A percentile compares a stretch with the other conserved stretches of the same genome.
These are phyloP conservation scores for Drosophila formosana DNA, from an alignment of 2,888 invertebrate genomes.

Conservation along the genomic window DNA sequence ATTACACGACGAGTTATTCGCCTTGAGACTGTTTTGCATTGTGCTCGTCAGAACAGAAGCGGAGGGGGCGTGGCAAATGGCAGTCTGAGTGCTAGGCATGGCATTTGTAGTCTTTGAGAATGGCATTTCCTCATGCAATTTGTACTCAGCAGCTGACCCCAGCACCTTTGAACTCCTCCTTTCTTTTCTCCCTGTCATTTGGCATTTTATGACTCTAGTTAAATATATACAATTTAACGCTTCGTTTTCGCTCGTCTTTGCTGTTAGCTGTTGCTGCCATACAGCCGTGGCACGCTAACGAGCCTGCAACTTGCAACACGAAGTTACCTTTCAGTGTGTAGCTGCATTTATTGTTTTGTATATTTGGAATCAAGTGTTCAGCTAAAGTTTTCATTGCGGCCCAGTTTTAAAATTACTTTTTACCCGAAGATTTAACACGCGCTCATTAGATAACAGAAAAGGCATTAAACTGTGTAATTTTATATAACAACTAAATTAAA, in stretches of 20 bases:
- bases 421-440: neutral
- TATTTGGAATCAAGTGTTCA: neutral
- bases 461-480: too few species aligned
- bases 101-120: conserved; percentile 74
- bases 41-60: conserved; percentile 33
- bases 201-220: conserved; percentile 52
- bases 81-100: conserved; percentile 38
- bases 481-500: neutral
- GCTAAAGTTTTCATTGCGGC: neutral
- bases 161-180: neutral
- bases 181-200: conserved; percentile 7
- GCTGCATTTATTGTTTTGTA: conserved; percentile 10
- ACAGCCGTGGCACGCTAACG: conserved; percentile 39
- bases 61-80: conserved; percentile 12
- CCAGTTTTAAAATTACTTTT: neutral
- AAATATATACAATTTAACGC: conserved; percentile 77
- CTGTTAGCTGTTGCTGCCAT: conserved; percentile 23
- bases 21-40: conserved; percentile 59
- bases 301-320: conserved; percentile 28
- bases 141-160: conserved; percentile 50
- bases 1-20: conserved; percentile 57
- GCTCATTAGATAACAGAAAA: neutral
- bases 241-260: conserved; percentile 34
- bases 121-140: conserved; percentile 83
- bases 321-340: conserved; percentile 13